Evolutionary conservation across 2,113 vertebrate genomes (phyloP), one percentile per base, ranked within the genome.

Genomic region (Patagioenas fasciata): DNA sequence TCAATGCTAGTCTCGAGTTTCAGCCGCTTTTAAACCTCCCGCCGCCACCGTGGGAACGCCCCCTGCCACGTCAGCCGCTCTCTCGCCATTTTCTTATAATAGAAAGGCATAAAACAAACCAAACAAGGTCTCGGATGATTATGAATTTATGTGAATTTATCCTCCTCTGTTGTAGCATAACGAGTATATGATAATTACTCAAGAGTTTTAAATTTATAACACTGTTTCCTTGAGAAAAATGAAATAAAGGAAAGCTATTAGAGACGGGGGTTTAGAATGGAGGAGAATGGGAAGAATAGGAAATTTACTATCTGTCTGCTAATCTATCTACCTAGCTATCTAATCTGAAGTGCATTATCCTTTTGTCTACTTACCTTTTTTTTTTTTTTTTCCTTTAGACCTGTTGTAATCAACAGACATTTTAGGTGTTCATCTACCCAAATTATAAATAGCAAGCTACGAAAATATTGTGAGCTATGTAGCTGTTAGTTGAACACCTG

Each of bases 351-450:
- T 69, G 24, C 6, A 31, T 66, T 85, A 50, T 15, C 10, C 3
- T 62, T 91, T 50, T 66, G 5, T 57, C 28, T 64, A 31, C 56
- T 65, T 21, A 72, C 69, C 82, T 18, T 44, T 44, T 42, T 42
- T 42, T 15, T 42, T 42, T 42, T 42, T 42, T 42, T 42, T 42
- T 42, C 15, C 15, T 44, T 16, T 44, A 96, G 73, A 81, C 26
- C 28, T 85, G 5, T 75, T 94, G 82, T 96, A 93, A 80, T 67
- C 48, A 95, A 80, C 86, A 50, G 64, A 83, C 17, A 86, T 79
- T 96, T 94, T 87, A 62, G 42, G 70, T 18, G 29, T 93, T 96
- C 44, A 78, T 89, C 56, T 88, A 61, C 60, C 86, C 34, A 58
- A 95, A 91, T 40, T 40, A 54, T 65, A 66, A 92, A 85, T 28